Evolutionary conservation across 2,113 vertebrate genomes (phyloP), one percentile per base, ranked within the genome.

Genomic region (Bufo gargarizans): DNA sequence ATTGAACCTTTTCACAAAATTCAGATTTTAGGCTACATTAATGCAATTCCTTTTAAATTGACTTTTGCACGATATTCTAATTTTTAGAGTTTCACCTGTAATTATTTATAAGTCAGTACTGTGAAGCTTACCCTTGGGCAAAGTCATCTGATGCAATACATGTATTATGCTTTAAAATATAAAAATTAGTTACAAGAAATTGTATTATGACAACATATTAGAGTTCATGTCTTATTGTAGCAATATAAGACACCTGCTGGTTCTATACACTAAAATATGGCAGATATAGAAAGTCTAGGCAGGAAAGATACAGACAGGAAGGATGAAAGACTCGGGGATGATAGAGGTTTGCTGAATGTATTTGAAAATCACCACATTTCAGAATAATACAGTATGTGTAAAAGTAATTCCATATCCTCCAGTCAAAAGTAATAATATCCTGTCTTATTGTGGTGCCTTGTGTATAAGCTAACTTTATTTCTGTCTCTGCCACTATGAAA

Each of bases 141-240:
- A 83, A 83, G 81, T 83, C 20, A 53, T 69, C 81, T 83, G 45
- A 83, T 22, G 14, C 0, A 69, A 83, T 67, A 63, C 49, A 61
- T 45, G n/a, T 11, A 69, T 20, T 61, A 53, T 53, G 33, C 55
- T 80, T 11, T 33, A 59, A 58, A 56, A 14, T 16, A 33, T 17
- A 33, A 43, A 11, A 58, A 33, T 82, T 47, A 13, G 5, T 82
- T 65, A 20, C 6, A 50, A 20, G 12, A 63, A 20, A 10, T n/a
- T 82, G 4, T 82, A n/a, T 47, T 47, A 14, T 71, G 9, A 82
- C 1, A 3, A 47, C 45, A 50, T 20, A 22, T 13, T 22, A 67
- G 13, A 50, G 47, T 67, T 19, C 22, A 11, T 43, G 4, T 4
- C 10, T 49, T 61, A 10, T 22, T 65, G 47, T n/a, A 9, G 11